Evolutionary conservation across 2,113 vertebrate species (phyloP), one percentile per base, ranked within the genome.

Genomic region (Astatoreochromis straeleni): DNA sequence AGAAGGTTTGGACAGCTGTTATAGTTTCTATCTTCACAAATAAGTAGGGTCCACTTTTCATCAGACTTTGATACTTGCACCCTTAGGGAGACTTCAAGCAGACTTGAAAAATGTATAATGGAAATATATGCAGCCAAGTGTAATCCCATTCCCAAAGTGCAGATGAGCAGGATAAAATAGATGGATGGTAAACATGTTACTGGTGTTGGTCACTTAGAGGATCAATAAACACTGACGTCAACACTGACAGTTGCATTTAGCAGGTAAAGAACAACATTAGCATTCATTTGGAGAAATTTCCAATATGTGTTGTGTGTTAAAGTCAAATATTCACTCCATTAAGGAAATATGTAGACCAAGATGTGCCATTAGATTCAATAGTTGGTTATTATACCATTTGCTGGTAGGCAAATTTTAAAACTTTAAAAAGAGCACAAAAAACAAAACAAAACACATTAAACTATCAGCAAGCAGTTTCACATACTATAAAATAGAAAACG

Each of bases 201-300:
- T 73, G 68, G 38, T 73, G 24, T 45, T 73, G 68, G 21, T 24
- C 13, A 26, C 38, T 42, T 73, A 29, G 13, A 45, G 13, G 68
- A 45, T 73, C 68, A 45, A 40, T 73, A 45, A 73, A 73, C 38
- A 73, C 38, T 26, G 38, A 73, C 7, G 8, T 73, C 21, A 73
- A 73, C 40, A 73, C 21, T 73, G 38, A 5, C 21, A 26, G 68
- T 73, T 73, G n/a, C 40, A 1, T 45, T 45, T 45, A 70, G 65
- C n/a, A 26, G 68, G 68, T 73, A 73, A 42, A 73, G 14, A 73
- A 45, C 68, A 73, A 45, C 21, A 73, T 73, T 73, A 45, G 40
- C 68, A 45, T 73, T 73, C 8, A 73, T 73, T 73, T 73, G 40
- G 68, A 73, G 21, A 45, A 26, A 73, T 73, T 26, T 73, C 33